phyloP scores from a whole-genome alignment of 2,113 vertebrate species.

The Crotophaga sulcirostris region DNA sequence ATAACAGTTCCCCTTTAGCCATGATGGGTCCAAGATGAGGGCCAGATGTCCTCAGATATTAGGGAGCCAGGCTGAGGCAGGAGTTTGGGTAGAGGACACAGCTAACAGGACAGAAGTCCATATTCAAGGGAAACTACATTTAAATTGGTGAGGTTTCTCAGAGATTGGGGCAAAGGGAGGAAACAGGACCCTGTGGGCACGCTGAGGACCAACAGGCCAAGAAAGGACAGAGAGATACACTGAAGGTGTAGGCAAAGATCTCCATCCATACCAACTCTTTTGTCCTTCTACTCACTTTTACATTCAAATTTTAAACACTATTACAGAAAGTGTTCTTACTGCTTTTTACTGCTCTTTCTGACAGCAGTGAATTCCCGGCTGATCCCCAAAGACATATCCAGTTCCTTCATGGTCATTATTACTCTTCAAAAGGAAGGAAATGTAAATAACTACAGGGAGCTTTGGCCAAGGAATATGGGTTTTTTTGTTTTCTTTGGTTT shows the following conservation, averaged over 20 bases:
- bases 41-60: neutral
- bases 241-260: neutral
- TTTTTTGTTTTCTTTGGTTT: no score
- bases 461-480: neutral
- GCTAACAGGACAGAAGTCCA: neutral
- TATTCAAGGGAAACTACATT: neutral
- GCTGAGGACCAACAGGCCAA: neutral
- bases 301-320: neutral
- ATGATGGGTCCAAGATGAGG: rapidly evolving
- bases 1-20: neutral
- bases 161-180: neutral
- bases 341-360: neutral
- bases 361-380: neutral
- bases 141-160: neutral
- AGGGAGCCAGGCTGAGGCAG: neutral
- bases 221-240: neutral
- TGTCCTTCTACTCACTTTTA: neutral
- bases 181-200: neutral
- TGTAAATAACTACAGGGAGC: neutral
- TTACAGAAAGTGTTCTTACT: neutral
- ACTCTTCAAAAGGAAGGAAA: neutral
- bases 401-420: neutral
- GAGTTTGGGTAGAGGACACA: neutral
- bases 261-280: neutral
- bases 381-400: neutral